Evolutionary conservation across 2,113 vertebrate species (phyloP).

Genomic region (Loxodonta africana): DNA sequence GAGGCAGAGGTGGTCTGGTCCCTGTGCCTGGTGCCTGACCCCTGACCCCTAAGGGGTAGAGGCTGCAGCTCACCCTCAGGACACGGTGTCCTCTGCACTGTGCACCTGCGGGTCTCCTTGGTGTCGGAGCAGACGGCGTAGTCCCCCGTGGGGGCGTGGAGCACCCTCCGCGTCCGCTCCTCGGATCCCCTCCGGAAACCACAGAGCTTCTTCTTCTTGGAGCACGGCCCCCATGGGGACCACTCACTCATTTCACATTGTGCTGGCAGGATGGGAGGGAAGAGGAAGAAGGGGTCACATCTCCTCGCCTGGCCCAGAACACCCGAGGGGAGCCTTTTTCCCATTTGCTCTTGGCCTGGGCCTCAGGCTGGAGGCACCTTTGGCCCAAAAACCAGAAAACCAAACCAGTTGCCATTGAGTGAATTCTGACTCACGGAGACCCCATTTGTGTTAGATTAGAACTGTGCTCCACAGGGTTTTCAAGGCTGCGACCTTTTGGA

Average conservation of each 20-base stretch:
- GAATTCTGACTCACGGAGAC: not conserved
- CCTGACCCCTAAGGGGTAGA: not conserved
- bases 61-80: slow-evolving; percentile 91
- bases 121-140: slow-evolving; percentile 89
- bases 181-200: slow-evolving; percentile 96
- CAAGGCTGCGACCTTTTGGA: not conserved
- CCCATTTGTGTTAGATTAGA: not conserved
- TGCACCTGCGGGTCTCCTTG: slow-evolving; percentile 93
- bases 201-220: slow-evolving; percentile 96
- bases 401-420: not conserved
- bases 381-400: not conserved
- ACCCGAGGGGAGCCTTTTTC: not conserved
- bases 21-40: not conserved
- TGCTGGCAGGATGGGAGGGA: slow-evolving; percentile 79
- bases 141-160: slow-evolving; percentile 89
- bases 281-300: not conserved
- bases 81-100: slow-evolving; percentile 91
- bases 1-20: not conserved
- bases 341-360: not conserved
- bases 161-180: slow-evolving; percentile 90
- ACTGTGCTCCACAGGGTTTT: not conserved
- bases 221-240: slow-evolving; percentile 95
- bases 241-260: slow-evolving; percentile 97
- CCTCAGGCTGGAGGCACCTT: not conserved
- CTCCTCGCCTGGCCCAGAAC: not conserved